Base-by-base conservation (phyloP, 2,888 invertebrate genomes). In the Callimorpha dominula region DNA sequence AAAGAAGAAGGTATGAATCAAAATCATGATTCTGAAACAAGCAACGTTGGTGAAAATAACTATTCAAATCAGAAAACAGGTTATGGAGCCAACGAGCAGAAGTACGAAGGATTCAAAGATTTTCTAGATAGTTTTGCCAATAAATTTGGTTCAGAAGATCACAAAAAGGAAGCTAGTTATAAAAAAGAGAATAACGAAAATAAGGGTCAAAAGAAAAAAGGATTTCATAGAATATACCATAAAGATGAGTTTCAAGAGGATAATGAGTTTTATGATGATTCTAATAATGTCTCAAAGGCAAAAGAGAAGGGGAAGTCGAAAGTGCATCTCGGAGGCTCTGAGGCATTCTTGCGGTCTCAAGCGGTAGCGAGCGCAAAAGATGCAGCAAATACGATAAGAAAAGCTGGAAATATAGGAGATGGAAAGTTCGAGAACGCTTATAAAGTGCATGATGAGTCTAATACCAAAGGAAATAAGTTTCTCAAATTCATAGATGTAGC, bases 191-290 rank as follows among this genome's bases (percentile, higher is more conserved):
- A 76, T 67, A 89, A 91, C 70, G 84, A 90, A 76, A 91, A 93
- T 76, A 92, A 91, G 76, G 91, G 93, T 52, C 90, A 93, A 76
- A 93, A 91, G 46, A 90, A 85, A 68, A 94, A 93, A 83, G 94
- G 94, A 31, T 94, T 93, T 77, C 90, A 88, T 73, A 90, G 89
- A 82, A 91, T 94, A 42, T 94, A 94, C 78, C 93, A 93, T 77
- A 95, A 94, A 78, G 93, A 95, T 73, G 94, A 95, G 80, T 95
- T 93, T 85, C 89, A 91, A 76, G 93, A 94, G 82, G 92, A 94
- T 71, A 92, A 94, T 57, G 93, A 95, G 73, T 94, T 93, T 77
- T 94, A 86, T 76, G 93, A 94, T 77, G 93, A 94, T 78, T 91
- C 85, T 31, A 90, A 90, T 68, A 92, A 88, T 57, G 91, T 79